Evolutionary conservation across 2,113 vertebrate species (phyloP), one percentile per base, ranked within the genome.

Genomic region (Excalfactoria chinensis): DNA sequence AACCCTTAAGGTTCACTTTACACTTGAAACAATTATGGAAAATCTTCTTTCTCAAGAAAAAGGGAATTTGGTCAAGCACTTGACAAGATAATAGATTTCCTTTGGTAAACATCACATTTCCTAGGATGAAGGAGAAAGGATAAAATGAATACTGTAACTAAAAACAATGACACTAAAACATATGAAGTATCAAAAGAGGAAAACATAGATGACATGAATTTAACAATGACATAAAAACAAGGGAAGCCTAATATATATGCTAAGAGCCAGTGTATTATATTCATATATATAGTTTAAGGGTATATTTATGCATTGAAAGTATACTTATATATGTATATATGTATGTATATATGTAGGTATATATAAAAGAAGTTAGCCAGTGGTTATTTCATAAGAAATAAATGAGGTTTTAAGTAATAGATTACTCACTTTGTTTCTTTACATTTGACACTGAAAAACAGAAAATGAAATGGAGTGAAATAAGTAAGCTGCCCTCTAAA

Each of bases 371-470:
- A 59, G 2, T 3, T 35, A 59, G 37, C 46, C 20, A 83, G 46
- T 71, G 37, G 2, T 64, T 17, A 51, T 48, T 72, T 60, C 4
- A 2, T 68, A 8, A 75, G 32, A 49, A 79, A 64, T 2, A 87
- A 85, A 92, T 51, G 2, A 43, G 5, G 34, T 7, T 43, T 43
- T 79, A 48, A 68, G 79, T 34, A 37, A 85, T 82, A 55, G 20
- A 23, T 13, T 26, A 1, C 72, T 79, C 6, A 0, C 0, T 22
- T 41, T 63, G 1, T 28, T 49, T 72, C 88, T 21, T 49, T 55
- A 66, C 4, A 63, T 87, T 82, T 56, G 19, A 48, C 1, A 3
- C 9, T 35, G 12, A 69, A 75, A 83, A 60, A 1, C 11, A 60
- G 53, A 90, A 75, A 68, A 79, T 34, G 1, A 51, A 32, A 44